A percentile compares a stretch with the other conserved stretches of the same genome.
Conservation (phyloP, 2,888 invertebrate genomes). For the Aphodius sticticus region DNA sequence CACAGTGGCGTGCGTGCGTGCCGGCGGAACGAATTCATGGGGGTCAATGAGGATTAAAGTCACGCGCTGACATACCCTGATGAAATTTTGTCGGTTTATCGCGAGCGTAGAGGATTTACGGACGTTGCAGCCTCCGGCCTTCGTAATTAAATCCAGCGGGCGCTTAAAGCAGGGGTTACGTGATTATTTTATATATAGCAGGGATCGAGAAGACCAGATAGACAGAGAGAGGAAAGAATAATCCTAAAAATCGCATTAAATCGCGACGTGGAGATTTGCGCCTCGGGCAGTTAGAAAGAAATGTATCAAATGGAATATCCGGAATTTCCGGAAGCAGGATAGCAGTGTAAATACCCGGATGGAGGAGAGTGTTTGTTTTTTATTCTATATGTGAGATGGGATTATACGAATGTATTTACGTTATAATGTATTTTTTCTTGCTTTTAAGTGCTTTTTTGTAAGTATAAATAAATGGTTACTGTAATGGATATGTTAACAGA, state of each 20-base stretch:
- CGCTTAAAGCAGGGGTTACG: neutral
- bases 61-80: neutral
- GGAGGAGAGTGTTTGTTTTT: neutral
- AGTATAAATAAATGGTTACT: too few relatives aligned
- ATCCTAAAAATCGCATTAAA: conserved; percentile 4
- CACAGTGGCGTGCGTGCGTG: neutral
- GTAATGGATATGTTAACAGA: too few relatives aligned
- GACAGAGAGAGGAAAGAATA: neutral
- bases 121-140: neutral
- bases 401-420: neutral
- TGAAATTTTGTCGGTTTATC: neutral
- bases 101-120: neutral
- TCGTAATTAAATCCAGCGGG: neutral
- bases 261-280: neutral
- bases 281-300: neutral
- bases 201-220: neutral
- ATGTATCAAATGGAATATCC: conserved; percentile 5
- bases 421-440: too few relatives aligned
- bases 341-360: conserved; percentile 29
- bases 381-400: neutral
- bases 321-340: conserved; percentile 28
- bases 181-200: conserved; percentile 4
- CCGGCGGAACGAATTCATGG: neutral
- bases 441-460: too few relatives aligned
- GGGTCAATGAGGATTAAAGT: neutral